phyloP scores from a whole-genome alignment of 2,797 vertebrate species.

The Lepidocolaptes lacrymiger region DNA sequence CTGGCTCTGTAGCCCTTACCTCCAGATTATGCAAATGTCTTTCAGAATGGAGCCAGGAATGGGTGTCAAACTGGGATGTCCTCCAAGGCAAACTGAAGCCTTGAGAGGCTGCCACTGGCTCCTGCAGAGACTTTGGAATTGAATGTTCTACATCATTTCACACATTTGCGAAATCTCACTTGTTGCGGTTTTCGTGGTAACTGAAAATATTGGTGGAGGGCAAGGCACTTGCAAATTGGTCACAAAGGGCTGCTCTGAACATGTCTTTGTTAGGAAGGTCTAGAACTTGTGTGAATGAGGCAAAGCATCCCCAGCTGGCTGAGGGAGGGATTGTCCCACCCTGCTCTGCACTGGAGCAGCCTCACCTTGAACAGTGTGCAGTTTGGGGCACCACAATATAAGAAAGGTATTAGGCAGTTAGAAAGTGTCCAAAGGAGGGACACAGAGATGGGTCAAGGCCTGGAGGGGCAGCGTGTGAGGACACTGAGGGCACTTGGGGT shows the following conservation, averaged over 20 bases:
- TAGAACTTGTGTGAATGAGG: not conserved
- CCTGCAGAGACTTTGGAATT: not conserved
- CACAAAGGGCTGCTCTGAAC: not conserved
- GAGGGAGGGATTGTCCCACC: not conserved
- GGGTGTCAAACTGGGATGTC: not conserved
- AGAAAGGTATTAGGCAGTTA: too few relatives aligned
- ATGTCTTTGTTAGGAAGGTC: not conserved
- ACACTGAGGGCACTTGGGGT: not conserved
- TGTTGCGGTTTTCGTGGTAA: not conserved
- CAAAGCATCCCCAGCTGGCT: too few relatives aligned
- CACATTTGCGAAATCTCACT: not conserved
- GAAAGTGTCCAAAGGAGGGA: not conserved
- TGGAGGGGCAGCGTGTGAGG: not conserved
- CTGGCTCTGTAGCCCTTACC: not conserved
- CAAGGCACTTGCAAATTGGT: not conserved
- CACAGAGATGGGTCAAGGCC: not conserved
- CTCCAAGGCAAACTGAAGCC: not conserved
- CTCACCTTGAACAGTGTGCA: not conserved
- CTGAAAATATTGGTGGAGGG: not conserved
- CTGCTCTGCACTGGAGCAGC: not conserved
- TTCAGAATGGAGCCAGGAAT: not conserved
- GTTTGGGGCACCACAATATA: too few relatives aligned
- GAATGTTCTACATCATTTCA: constrained; percentile 38
- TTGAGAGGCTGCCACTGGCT: not conserved
- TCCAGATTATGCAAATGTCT: not conserved